Conservation (phyloP, 2,888 invertebrate genomes). For the Drosophila hawaiiensis region DNA sequence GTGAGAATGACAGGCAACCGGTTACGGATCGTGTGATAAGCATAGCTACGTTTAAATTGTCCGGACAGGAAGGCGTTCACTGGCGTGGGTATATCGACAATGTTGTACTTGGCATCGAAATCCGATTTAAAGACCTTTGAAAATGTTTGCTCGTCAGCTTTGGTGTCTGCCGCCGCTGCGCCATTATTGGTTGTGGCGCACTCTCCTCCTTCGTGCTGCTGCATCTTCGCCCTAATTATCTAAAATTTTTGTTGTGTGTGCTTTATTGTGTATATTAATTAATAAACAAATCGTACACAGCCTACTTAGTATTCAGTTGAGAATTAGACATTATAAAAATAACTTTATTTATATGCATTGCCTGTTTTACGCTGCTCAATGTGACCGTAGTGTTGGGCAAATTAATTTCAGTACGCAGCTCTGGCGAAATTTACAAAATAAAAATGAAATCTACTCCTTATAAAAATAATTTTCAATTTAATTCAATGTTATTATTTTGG, state of each 20-base stretch:
- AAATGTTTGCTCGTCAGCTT: constrained; percentile 11
- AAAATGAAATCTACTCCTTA: not conserved
- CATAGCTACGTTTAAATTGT: constrained; percentile 90
- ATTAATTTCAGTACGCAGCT: constrained; percentile 12
- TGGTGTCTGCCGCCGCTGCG: not conserved
- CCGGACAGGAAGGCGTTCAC: constrained; percentile 87
- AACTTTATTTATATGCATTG: constrained; percentile 34
- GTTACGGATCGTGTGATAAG: constrained; percentile 93
- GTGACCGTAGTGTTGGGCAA: constrained; percentile 20
- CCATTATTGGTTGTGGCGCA: constrained; percentile 1
- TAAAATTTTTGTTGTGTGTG: constrained; percentile 14
- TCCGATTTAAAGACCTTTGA: constrained; percentile 63
- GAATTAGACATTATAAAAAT: constrained; percentile 19
- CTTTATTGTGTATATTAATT: constrained; percentile 29
- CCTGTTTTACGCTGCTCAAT: not conserved
- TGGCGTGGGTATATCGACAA: constrained; percentile 87
- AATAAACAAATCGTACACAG: not conserved
- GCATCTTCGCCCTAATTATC: constrained; percentile 28
- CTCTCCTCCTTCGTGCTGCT: constrained; percentile 23
- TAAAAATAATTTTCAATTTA: not conserved
- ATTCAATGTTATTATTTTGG: not conserved
- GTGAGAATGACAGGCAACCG: constrained; percentile 95
- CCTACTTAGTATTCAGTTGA: constrained; percentile 29
- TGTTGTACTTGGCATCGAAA: constrained; percentile 84
- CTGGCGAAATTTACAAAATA: not conserved